A percentile compares a stretch with the other conserved stretches of the same genome.
Evolutionary conservation across 1,140 invertebrate species (phyloP).

Genomic region (Heliconius melpomene): DNA sequence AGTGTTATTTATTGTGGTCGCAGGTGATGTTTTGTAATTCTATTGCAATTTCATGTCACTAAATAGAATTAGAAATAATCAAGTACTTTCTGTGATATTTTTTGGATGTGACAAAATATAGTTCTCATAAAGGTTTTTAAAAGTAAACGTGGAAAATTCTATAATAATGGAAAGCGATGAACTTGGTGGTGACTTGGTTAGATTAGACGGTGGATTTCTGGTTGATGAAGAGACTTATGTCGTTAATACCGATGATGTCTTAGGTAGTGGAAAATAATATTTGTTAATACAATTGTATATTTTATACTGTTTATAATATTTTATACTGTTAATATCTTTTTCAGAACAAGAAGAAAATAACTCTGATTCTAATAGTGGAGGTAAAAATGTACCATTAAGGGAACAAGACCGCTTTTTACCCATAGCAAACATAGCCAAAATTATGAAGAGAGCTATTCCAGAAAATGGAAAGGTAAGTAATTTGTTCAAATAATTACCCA

Average conservation of each 20-base stretch:
- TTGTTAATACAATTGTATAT: neutral
- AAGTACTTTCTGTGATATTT: neutral
- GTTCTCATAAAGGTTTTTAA: neutral
- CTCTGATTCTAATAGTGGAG: slow-evolving; percentile 86
- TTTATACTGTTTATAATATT: neutral
- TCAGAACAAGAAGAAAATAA: slow-evolving; percentile 85
- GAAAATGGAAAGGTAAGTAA: slow-evolving; percentile 93
- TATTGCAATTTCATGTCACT: neutral
- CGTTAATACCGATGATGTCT: slow-evolving; percentile 66
- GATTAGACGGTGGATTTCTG: slow-evolving; percentile 65
- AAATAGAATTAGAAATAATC: neutral
- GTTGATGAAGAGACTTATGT: slow-evolving; percentile 71
- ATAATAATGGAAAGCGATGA: slow-evolving; percentile 67
- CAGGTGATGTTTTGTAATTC: neutral
- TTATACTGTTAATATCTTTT: slow-evolving; percentile 25
- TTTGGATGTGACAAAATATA: neutral
- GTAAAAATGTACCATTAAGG: slow-evolving; percentile 84
- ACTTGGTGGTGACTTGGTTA: slow-evolving; percentile 66
- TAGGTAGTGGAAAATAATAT: slow-evolving; percentile 51
- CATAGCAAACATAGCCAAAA: slow-evolving; percentile 99
- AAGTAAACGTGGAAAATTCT: neutral
- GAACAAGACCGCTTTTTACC: slow-evolving; percentile 98
- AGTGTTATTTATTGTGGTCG: slow-evolving; percentile 1
- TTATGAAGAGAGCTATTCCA: slow-evolving; percentile 99
- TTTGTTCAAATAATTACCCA: neutral